Conservation (phyloP, 2,888 invertebrate genomes). For the Zygaena filipendulae region DNA sequence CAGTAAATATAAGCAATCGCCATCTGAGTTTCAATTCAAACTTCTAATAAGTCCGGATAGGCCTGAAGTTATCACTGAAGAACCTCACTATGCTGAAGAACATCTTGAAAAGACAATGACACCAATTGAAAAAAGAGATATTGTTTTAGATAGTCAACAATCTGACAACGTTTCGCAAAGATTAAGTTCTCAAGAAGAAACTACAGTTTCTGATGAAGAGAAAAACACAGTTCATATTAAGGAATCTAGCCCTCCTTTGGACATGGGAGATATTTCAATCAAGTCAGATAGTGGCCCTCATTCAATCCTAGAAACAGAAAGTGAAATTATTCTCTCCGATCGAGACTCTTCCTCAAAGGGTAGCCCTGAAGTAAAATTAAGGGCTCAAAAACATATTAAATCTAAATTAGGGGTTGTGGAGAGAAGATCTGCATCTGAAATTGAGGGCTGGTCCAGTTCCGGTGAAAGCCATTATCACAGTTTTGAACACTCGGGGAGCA, state of each 20-base stretch:
- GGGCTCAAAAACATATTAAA: conserved; percentile 55
- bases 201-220: conserved; percentile 66
- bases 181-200: conserved; percentile 51
- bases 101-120: conserved; percentile 29
- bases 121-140: conserved; percentile 30
- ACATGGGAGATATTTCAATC: conserved; percentile 45
- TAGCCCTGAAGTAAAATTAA: conserved; percentile 53
- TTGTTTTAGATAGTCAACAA: conserved; percentile 38
- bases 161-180: conserved; percentile 49
- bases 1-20: conserved; percentile 76
- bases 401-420: conserved; percentile 65
- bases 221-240: conserved; percentile 53
- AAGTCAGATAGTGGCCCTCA: conserved; percentile 62
- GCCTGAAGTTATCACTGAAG: conserved; percentile 70
- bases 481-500: conserved; percentile 82
- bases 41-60: conserved; percentile 63
- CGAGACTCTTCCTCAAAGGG: conserved; percentile 54
- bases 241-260: conserved; percentile 51
- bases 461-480: conserved; percentile 92
- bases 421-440: conserved; percentile 80
- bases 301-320: conserved; percentile 61
- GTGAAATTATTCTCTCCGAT: conserved; percentile 51
- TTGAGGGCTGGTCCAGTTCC: conserved; percentile 86
- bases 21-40: conserved; percentile 79
- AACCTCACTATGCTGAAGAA: conserved; percentile 58